Percentiles rank a stretch among this genome's conserved stretches.
Evolutionary conservation across 2,888 invertebrate species (phyloP).

Genomic region (Drosophila cracens): DNA sequence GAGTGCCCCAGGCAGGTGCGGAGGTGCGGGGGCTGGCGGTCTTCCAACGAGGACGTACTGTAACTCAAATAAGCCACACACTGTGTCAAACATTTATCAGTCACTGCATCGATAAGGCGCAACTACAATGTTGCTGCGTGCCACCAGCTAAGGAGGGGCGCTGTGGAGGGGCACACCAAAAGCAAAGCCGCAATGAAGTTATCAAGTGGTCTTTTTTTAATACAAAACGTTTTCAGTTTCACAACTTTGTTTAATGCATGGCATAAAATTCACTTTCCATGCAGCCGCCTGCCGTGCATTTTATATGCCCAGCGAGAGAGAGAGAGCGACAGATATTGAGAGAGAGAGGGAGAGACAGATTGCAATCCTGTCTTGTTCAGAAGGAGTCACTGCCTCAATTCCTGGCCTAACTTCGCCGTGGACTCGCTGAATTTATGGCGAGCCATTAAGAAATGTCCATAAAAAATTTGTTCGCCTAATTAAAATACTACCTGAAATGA

Average conservation of each 20-base stretch:
- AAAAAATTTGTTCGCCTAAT: constrained; percentile 68
- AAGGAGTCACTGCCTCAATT: neutral
- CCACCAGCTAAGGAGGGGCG: constrained; percentile 6
- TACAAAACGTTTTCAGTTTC: constrained; percentile 66
- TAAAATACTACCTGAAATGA: constrained; percentile 63
- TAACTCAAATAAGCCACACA: constrained; percentile 67
- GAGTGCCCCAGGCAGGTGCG: constrained; percentile 31
- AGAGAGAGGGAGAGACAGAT: neutral
- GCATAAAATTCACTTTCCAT: constrained; percentile 74
- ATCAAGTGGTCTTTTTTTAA: constrained; percentile 54
- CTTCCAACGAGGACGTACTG: constrained; percentile 38
- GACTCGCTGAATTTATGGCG: constrained; percentile 60
- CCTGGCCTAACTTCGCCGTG: constrained; percentile 26
- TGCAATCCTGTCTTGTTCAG: neutral
- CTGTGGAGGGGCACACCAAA: neutral
- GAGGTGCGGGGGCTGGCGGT: neutral
- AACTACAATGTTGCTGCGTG: constrained; percentile 68
- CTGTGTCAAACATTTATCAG: constrained; percentile 79
- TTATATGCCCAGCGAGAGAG: neutral
- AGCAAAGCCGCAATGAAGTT: constrained; percentile 58
- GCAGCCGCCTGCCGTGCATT: constrained; percentile 1
- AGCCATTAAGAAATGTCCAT: constrained; percentile 74
- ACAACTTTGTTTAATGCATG: constrained; percentile 73
- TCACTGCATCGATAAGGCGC: constrained; percentile 66
- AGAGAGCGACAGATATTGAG: neutral